Evolutionary conservation across 2,888 invertebrate genomes (phyloP).

Genomic region (Cistogaster globosa): DNA sequence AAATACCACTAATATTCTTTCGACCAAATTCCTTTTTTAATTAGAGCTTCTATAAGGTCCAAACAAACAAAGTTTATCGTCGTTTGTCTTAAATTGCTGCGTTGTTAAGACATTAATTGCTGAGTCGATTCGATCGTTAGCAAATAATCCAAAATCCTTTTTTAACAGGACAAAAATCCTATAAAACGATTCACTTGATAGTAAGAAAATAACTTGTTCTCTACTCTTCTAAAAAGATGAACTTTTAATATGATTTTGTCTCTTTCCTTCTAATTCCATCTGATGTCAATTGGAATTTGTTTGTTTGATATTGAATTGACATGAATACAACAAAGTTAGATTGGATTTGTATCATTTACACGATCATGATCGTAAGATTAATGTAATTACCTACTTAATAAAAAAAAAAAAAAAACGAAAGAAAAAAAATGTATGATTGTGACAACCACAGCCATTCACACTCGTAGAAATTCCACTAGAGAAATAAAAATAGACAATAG

Average conservation of each 20-base stretch:
- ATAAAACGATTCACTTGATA: no score
- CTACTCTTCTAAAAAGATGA: conserved; percentile 16
- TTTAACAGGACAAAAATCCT: no score
- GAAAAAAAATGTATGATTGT: conserved; percentile 9
- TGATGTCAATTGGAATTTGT: conserved; percentile 59
- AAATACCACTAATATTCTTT: no score
- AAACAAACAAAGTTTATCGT: no score
- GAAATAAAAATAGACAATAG: conserved; percentile 59
- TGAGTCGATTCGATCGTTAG: no score
- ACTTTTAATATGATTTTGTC: conserved; percentile 29
- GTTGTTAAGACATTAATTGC: no score
- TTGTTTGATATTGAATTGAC: conserved; percentile 55
- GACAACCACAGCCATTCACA: conserved; percentile 51
- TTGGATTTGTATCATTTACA: conserved; percentile 55
- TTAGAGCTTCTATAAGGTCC: no score
- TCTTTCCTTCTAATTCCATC: conserved; percentile 49
- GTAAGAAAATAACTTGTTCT: conserved; percentile 22
- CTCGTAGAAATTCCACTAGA: conserved; percentile 73
- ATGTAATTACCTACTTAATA: conserved; percentile 59
- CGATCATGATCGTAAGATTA: conserved; percentile 64
- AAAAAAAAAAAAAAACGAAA: not conserved
- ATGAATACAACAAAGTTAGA: conserved; percentile 57
- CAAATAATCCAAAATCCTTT: no score
- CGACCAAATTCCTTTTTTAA: no score
- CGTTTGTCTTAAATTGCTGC: no score